Base-by-base conservation (phyloP, 2,888 invertebrate species). In the Beris chalybata region DNA sequence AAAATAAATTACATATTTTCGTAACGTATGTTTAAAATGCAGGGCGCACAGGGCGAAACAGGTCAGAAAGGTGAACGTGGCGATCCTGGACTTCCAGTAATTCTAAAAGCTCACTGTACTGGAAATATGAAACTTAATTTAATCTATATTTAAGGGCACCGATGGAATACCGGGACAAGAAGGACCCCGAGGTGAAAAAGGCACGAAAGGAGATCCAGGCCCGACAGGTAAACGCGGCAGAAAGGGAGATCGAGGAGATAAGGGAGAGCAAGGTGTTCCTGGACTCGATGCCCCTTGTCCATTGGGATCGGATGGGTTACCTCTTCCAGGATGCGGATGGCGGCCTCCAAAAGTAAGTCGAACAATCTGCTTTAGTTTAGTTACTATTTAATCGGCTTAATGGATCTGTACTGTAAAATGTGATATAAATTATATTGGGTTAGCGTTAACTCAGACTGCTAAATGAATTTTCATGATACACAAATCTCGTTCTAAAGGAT, bases 251-350 rank as follows among this genome's bases (percentile, higher is more conserved):
- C 90, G 90, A 76, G 97, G 97, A 48, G 91, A 92, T 76, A 93
- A 93, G 82, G 97, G 97, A 66, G 95, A 95, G 76, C 93, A 94
- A 85, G 97, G 97, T 73, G 95, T 96, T 72, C 97, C 97, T 44
- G 97, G 97, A 45, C 84, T 98, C 75, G 97, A 98, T 83, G 98
- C 98, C 53, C 97, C 97, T n/a, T 98, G 98, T 84, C 98, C 98
- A 71, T 84, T 97, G 67, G 98, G 96, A 66, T 89, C 91, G 59
- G 97, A 98, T 82, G 98, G 98, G 70, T 85, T 97, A 76, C 97
- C 97, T 70, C 83, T 98, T 75, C 94, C 96, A 64, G 97, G 96
- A 75, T 98, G 97, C 82, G 95, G 95, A 74, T 95, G 94, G 94
- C 85, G 92, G 81, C 91, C 93, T 74, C 88, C 89, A 74, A 91